Conservation (phyloP, 2,888 invertebrate species). For the Amiota minor region DNA sequence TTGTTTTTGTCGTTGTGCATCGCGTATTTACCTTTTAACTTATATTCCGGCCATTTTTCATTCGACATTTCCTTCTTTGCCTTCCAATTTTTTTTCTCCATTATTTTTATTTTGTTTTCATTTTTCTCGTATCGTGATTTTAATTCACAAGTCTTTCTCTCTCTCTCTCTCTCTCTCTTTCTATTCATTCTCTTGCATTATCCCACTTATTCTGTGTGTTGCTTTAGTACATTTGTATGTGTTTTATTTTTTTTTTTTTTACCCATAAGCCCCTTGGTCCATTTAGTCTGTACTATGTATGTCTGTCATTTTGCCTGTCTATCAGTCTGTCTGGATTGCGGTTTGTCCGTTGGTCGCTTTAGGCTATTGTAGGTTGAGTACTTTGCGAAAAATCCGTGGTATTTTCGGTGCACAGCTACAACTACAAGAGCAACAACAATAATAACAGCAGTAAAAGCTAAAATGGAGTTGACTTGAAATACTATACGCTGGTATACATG, state of each 20-base stretch:
- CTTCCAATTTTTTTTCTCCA: neutral
- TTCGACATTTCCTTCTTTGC: neutral
- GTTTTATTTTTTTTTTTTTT: conserved; percentile 19
- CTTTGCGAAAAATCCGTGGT: conserved; percentile 56
- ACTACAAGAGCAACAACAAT: neutral
- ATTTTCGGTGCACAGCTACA: neutral
- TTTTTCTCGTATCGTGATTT: neutral
- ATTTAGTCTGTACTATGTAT: neutral
- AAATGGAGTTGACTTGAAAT: neutral
- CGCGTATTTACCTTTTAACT: conserved; percentile 61
- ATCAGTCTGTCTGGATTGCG: conserved; percentile 38
- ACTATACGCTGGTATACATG: neutral
- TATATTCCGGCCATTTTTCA: conserved; percentile 60
- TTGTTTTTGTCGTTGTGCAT: neutral
- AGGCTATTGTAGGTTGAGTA: conserved; percentile 66
- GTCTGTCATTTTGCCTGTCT: conserved; percentile 8
- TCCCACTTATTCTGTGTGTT: neutral
- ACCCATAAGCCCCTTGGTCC: neutral
- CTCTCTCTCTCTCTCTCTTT: neutral
- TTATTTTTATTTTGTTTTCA: neutral
- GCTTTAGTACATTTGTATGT: neutral
- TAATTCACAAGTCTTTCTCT: neutral
- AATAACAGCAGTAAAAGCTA: neutral
- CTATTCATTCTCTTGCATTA: neutral
- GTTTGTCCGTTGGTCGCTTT: conserved; percentile 47